A percentile compares a stretch with the other conserved stretches of the same genome.
Evolutionary conservation across 2,113 vertebrate species (phyloP).

Genomic region (Leuciscus idus): DNA sequence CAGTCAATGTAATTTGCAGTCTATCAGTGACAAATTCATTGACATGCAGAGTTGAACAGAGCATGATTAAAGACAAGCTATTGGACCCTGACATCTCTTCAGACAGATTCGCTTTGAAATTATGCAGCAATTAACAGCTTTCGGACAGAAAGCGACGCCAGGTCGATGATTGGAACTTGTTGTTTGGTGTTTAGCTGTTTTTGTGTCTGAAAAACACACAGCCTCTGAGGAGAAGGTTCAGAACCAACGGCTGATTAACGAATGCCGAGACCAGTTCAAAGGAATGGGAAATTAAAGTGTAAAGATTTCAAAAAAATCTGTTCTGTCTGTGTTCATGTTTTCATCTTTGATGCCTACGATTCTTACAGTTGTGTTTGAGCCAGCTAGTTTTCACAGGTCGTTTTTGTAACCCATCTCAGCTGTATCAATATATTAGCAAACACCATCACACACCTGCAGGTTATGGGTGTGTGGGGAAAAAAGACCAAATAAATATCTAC

Average conservation of each 20-base stretch:
- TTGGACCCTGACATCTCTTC: slow-evolving; percentile 38
- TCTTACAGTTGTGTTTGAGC: not conserved
- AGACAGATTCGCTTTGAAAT: slow-evolving; percentile 42
- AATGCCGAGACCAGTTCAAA: slow-evolving; percentile 25
- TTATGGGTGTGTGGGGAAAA: no score
- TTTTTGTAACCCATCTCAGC: not conserved
- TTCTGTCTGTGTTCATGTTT: not conserved
- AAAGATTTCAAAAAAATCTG: slow-evolving; percentile 23
- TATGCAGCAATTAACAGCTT: slow-evolving; percentile 35
- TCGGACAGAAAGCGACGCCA: slow-evolving; percentile 15
- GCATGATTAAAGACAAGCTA: slow-evolving; percentile 44
- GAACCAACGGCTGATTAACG: slow-evolving; percentile 16
- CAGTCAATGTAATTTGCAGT: slow-evolving; percentile 39
- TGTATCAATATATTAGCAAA: no score
- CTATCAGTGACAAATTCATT: slow-evolving; percentile 48
- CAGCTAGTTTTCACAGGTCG: not conserved
- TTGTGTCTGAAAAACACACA: slow-evolving; percentile 30
- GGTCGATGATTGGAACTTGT: slow-evolving; percentile 16
- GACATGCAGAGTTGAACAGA: slow-evolving; percentile 46
- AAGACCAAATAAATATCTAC: no score
- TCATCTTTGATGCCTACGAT: not conserved
- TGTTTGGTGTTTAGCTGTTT: slow-evolving; percentile 25
- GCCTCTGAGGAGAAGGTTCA: not conserved
- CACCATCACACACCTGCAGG: no score
- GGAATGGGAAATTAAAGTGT: slow-evolving; percentile 15